phyloP scores from a whole-genome alignment of 2,888 invertebrate species.

The Cephus rjabovi region DNA sequence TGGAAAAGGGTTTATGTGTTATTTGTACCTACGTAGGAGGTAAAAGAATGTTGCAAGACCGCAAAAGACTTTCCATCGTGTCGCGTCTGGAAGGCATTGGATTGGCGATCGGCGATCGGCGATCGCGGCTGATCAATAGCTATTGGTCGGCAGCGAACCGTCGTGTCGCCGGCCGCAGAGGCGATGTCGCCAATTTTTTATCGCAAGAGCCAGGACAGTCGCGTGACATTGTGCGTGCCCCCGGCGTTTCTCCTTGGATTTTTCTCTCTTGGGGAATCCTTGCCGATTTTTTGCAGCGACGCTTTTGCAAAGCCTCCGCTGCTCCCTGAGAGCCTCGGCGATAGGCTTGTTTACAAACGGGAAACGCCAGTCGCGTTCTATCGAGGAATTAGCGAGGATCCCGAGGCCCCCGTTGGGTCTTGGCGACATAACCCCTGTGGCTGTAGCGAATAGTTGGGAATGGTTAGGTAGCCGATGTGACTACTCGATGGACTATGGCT shows the following conservation, averaged over 20 bases:
- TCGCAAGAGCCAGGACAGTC: conserved; percentile 6
- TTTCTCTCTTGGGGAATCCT: background rate
- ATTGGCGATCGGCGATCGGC: conserved; percentile 28
- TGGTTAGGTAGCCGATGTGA: background rate
- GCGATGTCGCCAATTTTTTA: conserved; percentile 54
- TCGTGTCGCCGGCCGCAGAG: conserved; percentile 49
- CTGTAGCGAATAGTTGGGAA: background rate
- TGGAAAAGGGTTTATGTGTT: background rate
- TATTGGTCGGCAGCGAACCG: conserved; percentile 48
- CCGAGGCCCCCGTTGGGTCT: background rate
- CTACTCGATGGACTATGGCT: background rate
- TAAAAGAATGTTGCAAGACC: background rate
- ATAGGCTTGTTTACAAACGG: background rate
- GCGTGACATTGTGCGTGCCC: conserved; percentile 5
- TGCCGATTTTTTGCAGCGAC: background rate
- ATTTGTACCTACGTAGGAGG: background rate
- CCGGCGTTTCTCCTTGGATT: background rate
- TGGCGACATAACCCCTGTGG: background rate
- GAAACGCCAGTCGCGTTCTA: background rate
- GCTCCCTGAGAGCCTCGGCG: background rate
- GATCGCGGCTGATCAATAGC: conserved; percentile 51
- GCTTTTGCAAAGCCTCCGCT: background rate
- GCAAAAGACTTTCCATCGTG: conserved; percentile 1
- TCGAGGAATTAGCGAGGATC: background rate
- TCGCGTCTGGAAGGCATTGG: conserved; percentile 5